phyloP scores from a whole-genome alignment of 2,797 vertebrate genomes.

The Botia almorhae region DNA sequence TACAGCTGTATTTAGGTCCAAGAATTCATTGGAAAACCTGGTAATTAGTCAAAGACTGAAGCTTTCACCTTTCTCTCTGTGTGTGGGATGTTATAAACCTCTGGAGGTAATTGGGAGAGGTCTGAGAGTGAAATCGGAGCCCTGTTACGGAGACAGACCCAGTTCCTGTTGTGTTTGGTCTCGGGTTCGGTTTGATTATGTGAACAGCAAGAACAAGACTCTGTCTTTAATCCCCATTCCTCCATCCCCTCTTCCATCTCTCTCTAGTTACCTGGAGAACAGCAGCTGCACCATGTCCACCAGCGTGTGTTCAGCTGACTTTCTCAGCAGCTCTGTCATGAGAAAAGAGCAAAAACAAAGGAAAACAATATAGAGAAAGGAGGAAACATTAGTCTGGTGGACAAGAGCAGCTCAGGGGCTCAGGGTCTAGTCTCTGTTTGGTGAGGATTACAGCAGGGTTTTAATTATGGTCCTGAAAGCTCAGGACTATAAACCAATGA shows the following conservation, averaged over 20 bases:
- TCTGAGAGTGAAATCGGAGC: conserved; percentile 50
- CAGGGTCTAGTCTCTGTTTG: conserved; percentile 86
- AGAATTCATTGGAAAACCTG: conserved; percentile 1
- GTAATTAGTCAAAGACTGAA: conserved; percentile 36
- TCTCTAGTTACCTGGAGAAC: conserved; percentile 90
- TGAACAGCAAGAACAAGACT: conserved; percentile 58
- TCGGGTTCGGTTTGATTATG: conserved; percentile 61
- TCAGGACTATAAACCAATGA: conserved; percentile 46
- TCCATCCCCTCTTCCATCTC: conserved; percentile 33
- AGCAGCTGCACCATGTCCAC: conserved; percentile 99
- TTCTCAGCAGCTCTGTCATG: conserved; percentile 95
- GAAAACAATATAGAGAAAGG: conserved; percentile 73
- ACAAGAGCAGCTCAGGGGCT: conserved; percentile 78
- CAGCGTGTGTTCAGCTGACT: conserved; percentile 99
- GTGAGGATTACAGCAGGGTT: conserved; percentile 86
- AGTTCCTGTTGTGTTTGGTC: conserved; percentile 62
- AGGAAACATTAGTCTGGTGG: conserved; percentile 78
- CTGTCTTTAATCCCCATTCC: conserved; percentile 50
- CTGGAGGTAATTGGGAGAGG: conserved; percentile 48
- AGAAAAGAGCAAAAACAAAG: conserved; percentile 60
- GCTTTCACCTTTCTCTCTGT: conserved; percentile 39
- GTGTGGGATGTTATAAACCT: conserved; percentile 52
- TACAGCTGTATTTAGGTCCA: neutral
- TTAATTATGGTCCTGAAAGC: conserved; percentile 81
- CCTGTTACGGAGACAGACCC: conserved; percentile 55